A percentile compares a stretch with the other conserved stretches of the same genome.
Conservation (phyloP, 2,888 invertebrate genomes). For the Empis livida region DNA sequence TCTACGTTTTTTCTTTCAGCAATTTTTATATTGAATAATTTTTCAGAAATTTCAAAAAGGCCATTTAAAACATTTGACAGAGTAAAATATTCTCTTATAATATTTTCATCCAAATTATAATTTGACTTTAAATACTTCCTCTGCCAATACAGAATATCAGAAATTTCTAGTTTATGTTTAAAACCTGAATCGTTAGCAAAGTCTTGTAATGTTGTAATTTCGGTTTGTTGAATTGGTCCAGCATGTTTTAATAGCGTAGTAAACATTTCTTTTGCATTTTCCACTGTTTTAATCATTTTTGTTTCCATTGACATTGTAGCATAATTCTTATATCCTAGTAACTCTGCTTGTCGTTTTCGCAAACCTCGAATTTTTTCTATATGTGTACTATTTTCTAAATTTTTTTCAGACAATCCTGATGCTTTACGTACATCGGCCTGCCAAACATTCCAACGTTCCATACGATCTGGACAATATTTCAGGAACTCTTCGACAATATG, state of each 20-base stretch:
- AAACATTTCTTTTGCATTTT: constrained; percentile 59
- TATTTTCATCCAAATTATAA: constrained; percentile 56
- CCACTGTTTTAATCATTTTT: constrained; percentile 74
- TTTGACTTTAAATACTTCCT: constrained; percentile 56
- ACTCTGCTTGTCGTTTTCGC: constrained; percentile 56
- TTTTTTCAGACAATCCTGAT: constrained; percentile 47
- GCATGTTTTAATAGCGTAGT: constrained; percentile 53
- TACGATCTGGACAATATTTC: constrained; percentile 71
- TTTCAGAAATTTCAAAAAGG: constrained; percentile 60
- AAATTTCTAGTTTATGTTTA: constrained; percentile 52
- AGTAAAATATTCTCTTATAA: constrained; percentile 70
- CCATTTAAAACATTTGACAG: constrained; percentile 65
- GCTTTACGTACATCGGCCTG: constrained; percentile 60
- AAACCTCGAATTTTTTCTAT: constrained; percentile 64
- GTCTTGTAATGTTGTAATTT: constrained; percentile 54
- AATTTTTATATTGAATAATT: constrained; percentile 65
- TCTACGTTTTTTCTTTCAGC: constrained; percentile 48
- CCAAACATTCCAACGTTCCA: constrained; percentile 74
- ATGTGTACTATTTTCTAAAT: constrained; percentile 55
- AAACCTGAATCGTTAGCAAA: constrained; percentile 66
- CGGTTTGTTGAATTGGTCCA: constrained; percentile 59
- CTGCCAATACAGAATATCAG: constrained; percentile 83
- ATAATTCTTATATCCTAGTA: constrained; percentile 66
- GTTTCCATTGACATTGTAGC: constrained; percentile 86
- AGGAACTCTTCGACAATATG: constrained; percentile 61